Percentiles rank a stretch among this genome's conserved stretches.
Conservation (phyloP, 53 echinoderm and acorn worm species). For the Pentamera pediparva region DNA sequence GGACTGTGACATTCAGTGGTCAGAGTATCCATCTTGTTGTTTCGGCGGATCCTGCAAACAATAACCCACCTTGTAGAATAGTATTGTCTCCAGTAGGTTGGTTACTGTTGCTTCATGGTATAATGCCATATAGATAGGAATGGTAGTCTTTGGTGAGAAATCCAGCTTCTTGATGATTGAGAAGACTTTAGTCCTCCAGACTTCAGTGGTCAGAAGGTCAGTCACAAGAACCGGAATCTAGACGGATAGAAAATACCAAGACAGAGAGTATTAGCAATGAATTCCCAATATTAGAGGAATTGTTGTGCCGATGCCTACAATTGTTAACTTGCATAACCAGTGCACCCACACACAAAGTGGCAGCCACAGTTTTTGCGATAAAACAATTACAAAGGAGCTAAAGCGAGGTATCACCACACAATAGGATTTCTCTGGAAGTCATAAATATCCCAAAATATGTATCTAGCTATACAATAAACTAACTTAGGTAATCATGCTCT, state of each 20-base stretch:
- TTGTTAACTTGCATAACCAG: neutral
- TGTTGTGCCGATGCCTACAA: neutral
- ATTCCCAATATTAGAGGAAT: no score
- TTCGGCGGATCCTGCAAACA: neutral
- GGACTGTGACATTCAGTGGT: neutral
- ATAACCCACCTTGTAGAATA: slow-evolving; percentile 71
- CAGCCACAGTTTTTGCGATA: neutral
- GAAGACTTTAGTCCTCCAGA: slow-evolving; percentile 81
- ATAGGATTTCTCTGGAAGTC: no score
- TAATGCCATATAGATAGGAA: slow-evolving; percentile 83
- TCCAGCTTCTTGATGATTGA: slow-evolving; percentile 75
- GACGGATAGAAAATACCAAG: neutral
- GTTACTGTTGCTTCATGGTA: slow-evolving; percentile 90
- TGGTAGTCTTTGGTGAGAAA: slow-evolving; percentile 82
- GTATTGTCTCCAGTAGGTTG: slow-evolving; percentile 71
- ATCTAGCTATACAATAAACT: no score
- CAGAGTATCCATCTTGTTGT: neutral
- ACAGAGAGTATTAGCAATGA: neutral
- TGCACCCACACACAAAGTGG: neutral
- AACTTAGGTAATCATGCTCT: no score
- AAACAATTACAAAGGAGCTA: no score
- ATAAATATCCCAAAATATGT: no score
- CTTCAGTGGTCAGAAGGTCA: slow-evolving; percentile 69
- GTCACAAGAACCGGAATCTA: slow-evolving; percentile 71
- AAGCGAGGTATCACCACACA: no score